A percentile compares a stretch with the other conserved stretches of the same genome.
Conservation (phyloP, 2,797 vertebrate species). For the Myotis vivesi region DNA sequence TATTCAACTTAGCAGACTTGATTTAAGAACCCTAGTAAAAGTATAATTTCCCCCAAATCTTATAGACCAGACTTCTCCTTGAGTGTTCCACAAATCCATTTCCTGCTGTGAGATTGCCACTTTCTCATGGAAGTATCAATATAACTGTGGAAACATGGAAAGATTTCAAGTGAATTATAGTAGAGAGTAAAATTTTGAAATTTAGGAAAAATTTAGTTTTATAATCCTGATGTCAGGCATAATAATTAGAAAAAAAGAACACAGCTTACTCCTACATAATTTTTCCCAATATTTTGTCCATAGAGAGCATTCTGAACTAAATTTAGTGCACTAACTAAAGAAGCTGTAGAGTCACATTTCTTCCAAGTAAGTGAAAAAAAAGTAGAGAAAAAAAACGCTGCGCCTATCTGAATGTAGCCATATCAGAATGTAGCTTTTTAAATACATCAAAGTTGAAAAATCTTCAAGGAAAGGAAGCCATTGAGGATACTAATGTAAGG, state of each 20-base stretch:
- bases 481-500: background rate
- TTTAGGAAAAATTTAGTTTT: background rate
- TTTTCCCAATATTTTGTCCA: background rate
- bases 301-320: background rate
- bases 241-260: background rate
- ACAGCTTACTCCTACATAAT: background rate
- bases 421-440: background rate
- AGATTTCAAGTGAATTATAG: background rate
- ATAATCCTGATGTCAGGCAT: background rate
- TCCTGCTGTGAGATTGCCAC: background rate
- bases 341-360: background rate
- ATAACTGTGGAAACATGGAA: background rate
- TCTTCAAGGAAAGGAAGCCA: background rate
- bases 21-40: background rate
- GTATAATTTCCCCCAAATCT: background rate
- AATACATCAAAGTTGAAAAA: background rate
- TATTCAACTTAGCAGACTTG: background rate
- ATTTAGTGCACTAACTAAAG: background rate
- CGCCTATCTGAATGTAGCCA: background rate
- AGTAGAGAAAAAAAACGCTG: background rate
- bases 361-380: background rate
- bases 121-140: background rate
- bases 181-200: background rate
- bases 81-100: background rate
- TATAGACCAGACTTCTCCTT: background rate